A percentile compares a stretch with the other conserved stretches of the same genome.
These are phyloP conservation scores for Gasteruption jaculator DNA, from an alignment of 2,888 invertebrate genomes.

Conservation along the genomic window DNA sequence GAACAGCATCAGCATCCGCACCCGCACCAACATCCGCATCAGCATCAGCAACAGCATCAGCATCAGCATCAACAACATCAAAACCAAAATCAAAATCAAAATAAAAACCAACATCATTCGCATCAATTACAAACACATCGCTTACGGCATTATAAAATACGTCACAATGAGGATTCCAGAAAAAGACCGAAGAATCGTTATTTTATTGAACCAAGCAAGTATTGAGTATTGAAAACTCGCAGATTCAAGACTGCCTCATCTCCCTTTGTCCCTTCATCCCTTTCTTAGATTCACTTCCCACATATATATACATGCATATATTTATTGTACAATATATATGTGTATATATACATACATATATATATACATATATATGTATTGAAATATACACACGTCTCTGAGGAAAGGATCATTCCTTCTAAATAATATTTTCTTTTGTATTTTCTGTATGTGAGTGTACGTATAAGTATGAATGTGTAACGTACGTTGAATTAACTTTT, in stretches of 20 bases:
- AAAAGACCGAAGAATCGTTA: slow-evolving; percentile 42
- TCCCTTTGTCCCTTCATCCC: slow-evolving; percentile 14
- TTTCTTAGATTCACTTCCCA: slow-evolving; percentile 1
- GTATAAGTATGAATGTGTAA: no score
- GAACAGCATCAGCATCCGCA: slow-evolving; percentile 17
- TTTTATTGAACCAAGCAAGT: slow-evolving; percentile 43
- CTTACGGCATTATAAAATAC: slow-evolving; percentile 42
- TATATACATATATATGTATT: slow-evolving; percentile 8
- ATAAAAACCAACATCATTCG: no score
- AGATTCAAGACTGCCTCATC: slow-evolving; percentile 49
- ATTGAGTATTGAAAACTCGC: slow-evolving; percentile 41
- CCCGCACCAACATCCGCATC: slow-evolving; percentile 18
- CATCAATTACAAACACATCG: no score
- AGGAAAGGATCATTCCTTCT: no score
- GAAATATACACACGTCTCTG: no score
- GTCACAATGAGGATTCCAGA: slow-evolving; percentile 32
- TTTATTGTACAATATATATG: no score
- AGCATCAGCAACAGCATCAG: slow-evolving; percentile 42
- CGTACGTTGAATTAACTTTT: no score
- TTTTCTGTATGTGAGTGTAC: no score
- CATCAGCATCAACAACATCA: no score
- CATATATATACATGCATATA: no score
- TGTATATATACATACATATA: slow-evolving; percentile 5
- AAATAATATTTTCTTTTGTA: no score
- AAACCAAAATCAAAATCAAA: no score